Conservation (phyloP, 2,888 invertebrate genomes). For the Odontothrips loti region DNA sequence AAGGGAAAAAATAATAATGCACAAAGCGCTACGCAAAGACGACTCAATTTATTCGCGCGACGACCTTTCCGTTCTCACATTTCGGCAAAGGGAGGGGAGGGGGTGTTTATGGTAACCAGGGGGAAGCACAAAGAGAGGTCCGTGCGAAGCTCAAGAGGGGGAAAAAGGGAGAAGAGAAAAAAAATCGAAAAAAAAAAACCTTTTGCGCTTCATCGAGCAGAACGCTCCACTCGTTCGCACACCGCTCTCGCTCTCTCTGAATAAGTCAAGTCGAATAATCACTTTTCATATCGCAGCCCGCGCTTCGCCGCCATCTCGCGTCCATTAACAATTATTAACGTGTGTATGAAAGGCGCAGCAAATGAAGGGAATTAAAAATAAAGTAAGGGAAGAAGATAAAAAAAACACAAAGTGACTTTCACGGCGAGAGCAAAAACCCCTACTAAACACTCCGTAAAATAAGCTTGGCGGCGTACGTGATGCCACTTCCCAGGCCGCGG, state of each 20-base stretch:
- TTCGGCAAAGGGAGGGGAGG: neutral
- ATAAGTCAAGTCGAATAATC: neutral
- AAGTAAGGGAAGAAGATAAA: neutral
- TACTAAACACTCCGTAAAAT: neutral
- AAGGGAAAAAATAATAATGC: neutral
- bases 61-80: constrained; percentile 6
- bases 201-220: constrained; percentile 19
- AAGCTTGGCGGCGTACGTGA: too few relatives aligned
- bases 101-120: neutral
- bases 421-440: neutral
- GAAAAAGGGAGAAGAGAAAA: neutral
- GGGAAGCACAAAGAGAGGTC: neutral
- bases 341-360: neutral
- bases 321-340: too few relatives aligned
- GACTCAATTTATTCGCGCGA: constrained; percentile 11
- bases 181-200: neutral
- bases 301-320: neutral
- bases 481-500: neutral
- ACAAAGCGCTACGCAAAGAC: neutral
- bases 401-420: neutral
- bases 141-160: neutral
- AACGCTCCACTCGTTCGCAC: neutral
- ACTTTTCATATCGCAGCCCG: neutral
- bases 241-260: too few relatives aligned
- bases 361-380: neutral